These are phyloP conservation scores for Lithobates sylvaticus DNA, from an alignment of 2,797 vertebrate genomes.

Conservation along the genomic window DNA sequence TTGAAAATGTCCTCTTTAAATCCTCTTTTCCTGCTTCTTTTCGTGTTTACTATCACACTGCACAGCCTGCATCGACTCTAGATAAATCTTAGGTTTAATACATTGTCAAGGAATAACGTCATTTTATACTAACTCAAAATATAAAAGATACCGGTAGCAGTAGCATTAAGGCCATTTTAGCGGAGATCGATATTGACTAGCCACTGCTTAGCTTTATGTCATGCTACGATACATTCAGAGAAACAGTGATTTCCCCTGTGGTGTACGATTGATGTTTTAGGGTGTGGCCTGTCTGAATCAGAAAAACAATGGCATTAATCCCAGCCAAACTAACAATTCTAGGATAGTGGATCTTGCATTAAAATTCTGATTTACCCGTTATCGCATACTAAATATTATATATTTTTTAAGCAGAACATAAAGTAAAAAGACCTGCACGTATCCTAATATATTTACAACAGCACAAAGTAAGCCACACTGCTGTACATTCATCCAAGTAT, in stretches of 20 bases:
- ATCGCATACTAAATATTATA: not conserved
- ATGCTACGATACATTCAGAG: not conserved
- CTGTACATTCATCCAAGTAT: too few relatives aligned
- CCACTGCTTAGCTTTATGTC: not conserved
- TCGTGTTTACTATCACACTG: not conserved
- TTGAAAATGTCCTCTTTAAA: not conserved
- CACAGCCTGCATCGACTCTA: not conserved
- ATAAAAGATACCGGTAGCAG: not conserved
- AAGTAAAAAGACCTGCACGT: not conserved
- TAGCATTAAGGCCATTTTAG: conserved; percentile 2
- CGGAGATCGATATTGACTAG: conserved; percentile 8
- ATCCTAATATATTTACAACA: too few relatives aligned
- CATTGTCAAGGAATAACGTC: not conserved
- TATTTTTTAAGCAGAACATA: too few relatives aligned
- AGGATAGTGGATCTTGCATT: not conserved
- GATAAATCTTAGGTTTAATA: not conserved
- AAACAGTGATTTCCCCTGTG: conserved; percentile 20
- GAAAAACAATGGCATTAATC: not conserved
- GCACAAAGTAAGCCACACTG: not conserved
- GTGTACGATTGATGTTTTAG: not conserved
- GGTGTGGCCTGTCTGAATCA: not conserved
- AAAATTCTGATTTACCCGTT: not conserved
- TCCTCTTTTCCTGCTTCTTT: not conserved
- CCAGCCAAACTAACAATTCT: not conserved
- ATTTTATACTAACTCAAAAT: not conserved